Evolutionary conservation across 2,888 invertebrate species (phyloP).

Genomic region (Polietes domitor): DNA sequence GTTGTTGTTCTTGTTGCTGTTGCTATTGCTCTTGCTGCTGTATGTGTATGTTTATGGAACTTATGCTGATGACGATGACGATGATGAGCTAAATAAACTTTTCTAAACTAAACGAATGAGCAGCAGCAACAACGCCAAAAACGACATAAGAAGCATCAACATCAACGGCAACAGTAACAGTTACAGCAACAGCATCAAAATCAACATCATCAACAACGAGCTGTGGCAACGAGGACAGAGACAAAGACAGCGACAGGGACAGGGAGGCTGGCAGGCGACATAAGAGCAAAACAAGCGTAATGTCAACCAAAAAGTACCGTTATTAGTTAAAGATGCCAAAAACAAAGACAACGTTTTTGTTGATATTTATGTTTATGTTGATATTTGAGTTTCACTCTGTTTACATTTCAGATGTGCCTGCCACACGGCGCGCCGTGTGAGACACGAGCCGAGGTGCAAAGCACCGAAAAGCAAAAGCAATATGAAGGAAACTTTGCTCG

Average conservation of each 20-base stretch:
- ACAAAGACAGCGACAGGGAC: not conserved
- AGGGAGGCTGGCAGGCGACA: not conserved
- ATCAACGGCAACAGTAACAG: constrained; percentile 36
- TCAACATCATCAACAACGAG: constrained; percentile 45
- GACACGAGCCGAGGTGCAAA: constrained; percentile 2
- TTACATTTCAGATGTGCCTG: constrained; percentile 51
- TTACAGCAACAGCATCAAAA: constrained; percentile 51
- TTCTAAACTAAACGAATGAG: constrained; percentile 51
- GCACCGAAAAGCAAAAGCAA: constrained; percentile 22
- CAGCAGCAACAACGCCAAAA: constrained; percentile 1
- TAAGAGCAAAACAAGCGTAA: constrained; percentile 55
- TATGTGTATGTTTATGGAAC: constrained; percentile 37
- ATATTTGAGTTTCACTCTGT: constrained; percentile 59
- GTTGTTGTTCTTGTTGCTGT: constrained; percentile 7
- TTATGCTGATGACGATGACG: constrained; percentile 28
- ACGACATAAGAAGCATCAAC: constrained; percentile 26
- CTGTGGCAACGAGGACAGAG: not conserved
- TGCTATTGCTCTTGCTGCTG: constrained; percentile 31
- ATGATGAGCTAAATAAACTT: constrained; percentile 43
- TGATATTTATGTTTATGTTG: constrained; percentile 59
- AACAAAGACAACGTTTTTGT: constrained; percentile 59
- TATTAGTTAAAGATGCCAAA: constrained; percentile 67
- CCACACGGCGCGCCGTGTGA: constrained; percentile 34
- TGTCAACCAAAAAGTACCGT: constrained; percentile 68
- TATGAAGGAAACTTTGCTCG: constrained; percentile 18